Evolutionary conservation across 2,797 vertebrate species (phyloP), one percentile per base, ranked within the genome.

Genomic region (Dallia pectoralis): DNA sequence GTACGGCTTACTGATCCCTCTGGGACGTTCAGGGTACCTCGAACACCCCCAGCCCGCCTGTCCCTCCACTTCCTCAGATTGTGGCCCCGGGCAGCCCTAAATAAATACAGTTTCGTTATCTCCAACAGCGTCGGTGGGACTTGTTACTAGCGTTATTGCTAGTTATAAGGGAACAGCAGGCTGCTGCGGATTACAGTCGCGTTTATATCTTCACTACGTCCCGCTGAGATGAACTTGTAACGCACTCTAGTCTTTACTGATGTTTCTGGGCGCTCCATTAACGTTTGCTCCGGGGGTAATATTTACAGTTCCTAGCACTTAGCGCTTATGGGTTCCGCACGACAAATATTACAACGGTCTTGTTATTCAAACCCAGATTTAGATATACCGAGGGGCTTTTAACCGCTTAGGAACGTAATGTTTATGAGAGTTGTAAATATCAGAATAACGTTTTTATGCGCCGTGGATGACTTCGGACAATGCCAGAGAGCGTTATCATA

Each of bases 401-500:
- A 15, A 64, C 27, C 82, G 81, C 40, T 68, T 16, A 79, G 69
- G 75, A 81, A 84, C 83, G 85, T 72, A 73, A 72, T 79, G 79
- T 86, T 85, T 76, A 84, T 73, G 22, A 49, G 78, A 72, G 82
- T 77, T 25, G 79, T 85, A 85, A 87, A 83, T 74, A 85, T 84
- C 90, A 88, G 79, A 84, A 86, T 88, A 77, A 81, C 70, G 72
- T 86, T 82, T 88, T 86, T 86, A 74, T 74, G 78, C 80, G 83
- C 87, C 84, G 87, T 88, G 79, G 84, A 86, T 89, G 84, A 77
- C 77, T 71, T 71, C 0, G 51, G n/a, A 77, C 70, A 81, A 78
- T 77, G 80, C 59, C 25, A 61, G 29, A 71, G 5, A 12, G 32
- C 47, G 70, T 78, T 74, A 72, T 78, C 70, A 78, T 69, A 77